A percentile compares a stretch with the other conserved stretches of the same genome.
These are phyloP conservation scores for Esperia sulphurella DNA, from an alignment of 2,888 invertebrate species.

Conservation along the genomic window DNA sequence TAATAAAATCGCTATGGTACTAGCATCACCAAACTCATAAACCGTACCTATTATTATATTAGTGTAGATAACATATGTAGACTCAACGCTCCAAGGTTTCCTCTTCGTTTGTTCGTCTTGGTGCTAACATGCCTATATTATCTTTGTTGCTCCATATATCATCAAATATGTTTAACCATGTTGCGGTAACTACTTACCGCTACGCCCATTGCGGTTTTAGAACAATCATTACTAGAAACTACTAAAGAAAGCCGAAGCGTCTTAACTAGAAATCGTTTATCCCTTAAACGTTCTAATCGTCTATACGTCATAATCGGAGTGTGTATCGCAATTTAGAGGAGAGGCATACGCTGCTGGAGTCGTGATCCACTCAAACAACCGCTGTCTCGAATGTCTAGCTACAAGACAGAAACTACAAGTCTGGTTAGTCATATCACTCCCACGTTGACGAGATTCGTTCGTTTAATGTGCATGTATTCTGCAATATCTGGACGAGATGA, in stretches of 20 bases:
- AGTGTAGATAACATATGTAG: no score
- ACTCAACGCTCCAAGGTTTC: no score
- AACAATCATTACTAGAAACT: conserved; percentile 8
- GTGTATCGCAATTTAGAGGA: conserved; percentile 40
- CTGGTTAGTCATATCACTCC: conserved; percentile 37
- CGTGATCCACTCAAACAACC: conserved; percentile 40
- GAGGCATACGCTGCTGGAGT: conserved; percentile 37
- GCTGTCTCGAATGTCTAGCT: conserved; percentile 46
- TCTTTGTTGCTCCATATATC: no score
- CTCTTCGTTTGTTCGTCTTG: no score
- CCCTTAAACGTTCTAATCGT: conserved; percentile 40
- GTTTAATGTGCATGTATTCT: conserved; percentile 10
- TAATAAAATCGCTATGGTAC: no score
- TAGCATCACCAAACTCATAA: no score
- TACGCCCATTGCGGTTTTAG: neutral
- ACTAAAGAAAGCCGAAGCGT: conserved; percentile 25
- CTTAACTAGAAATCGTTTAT: conserved; percentile 35
- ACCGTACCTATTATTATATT: no score
- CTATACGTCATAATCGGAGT: conserved; percentile 32
- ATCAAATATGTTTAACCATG: neutral
- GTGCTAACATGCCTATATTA: no score
- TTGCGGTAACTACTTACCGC: neutral
- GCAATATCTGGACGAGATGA: neutral
- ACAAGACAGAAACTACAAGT: conserved; percentile 25
- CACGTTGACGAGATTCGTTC: conserved; percentile 20